A percentile compares a stretch with the other conserved stretches of the same genome.
Evolutionary conservation across 2,797 vertebrate species (phyloP).

Genomic region (Leucoraja ocellata): DNA sequence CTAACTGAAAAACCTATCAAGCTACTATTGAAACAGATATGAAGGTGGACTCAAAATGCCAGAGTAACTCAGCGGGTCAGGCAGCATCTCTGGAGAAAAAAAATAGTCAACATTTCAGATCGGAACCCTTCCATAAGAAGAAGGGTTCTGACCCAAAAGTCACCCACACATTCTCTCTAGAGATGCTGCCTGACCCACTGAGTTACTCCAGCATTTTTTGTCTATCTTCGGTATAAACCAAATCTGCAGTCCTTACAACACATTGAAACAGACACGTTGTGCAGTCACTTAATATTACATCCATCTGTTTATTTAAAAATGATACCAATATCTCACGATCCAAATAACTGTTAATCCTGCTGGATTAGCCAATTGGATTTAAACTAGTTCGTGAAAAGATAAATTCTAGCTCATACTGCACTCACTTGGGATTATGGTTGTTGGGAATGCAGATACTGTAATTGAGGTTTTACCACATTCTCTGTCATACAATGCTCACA

Average conservation of each 20-base stretch:
- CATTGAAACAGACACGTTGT: not conserved
- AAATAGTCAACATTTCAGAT: too few species aligned
- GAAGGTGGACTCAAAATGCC: too few species aligned
- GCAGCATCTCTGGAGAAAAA: too few species aligned
- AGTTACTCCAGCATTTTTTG: too few species aligned
- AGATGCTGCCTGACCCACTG: too few species aligned
- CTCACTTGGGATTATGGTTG: not conserved
- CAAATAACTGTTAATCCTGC: not conserved
- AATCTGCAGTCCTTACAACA: too few species aligned
- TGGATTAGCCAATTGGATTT: not conserved
- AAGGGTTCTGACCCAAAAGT: too few species aligned
- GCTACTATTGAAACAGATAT: not conserved
- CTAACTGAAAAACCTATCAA: not conserved
- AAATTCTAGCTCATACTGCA: not conserved
- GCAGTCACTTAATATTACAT: not conserved
- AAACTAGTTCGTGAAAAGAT: not conserved
- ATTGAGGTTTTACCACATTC: not conserved
- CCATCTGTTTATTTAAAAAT: not conserved
- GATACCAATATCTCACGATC: not conserved
- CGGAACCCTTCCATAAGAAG: too few species aligned
- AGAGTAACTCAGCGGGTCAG: too few species aligned
- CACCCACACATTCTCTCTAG: too few species aligned
- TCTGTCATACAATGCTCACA: not conserved
- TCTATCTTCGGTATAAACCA: too few species aligned
- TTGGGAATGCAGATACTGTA: not conserved